A percentile compares a stretch with the other conserved stretches of the same genome.
These are phyloP conservation scores for Thripadectes ignobilis DNA, from an alignment of 2,797 vertebrate species.

Conservation along the genomic window DNA sequence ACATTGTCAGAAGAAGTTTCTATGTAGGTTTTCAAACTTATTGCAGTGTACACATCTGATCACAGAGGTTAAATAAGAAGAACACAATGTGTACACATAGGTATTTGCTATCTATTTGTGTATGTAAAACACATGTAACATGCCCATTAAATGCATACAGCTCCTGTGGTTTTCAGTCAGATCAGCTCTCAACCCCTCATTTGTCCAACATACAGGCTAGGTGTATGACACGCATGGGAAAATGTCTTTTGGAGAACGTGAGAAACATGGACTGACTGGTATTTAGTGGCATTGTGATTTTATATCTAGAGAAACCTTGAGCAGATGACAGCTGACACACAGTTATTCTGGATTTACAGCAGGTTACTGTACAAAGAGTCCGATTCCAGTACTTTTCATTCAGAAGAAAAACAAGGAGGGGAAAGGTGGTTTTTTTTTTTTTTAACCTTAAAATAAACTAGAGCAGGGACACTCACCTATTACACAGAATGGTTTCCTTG, in stretches of 20 bases:
- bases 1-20: not conserved
- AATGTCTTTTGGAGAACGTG: not conserved
- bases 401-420: not conserved
- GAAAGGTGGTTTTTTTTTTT: not conserved
- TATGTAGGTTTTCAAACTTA: not conserved
- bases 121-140: not conserved
- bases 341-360: not conserved
- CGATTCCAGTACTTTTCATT: not conserved
- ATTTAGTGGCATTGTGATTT: not conserved
- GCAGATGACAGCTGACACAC: not conserved
- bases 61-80: not conserved
- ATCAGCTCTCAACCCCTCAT: not conserved
- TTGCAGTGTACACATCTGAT: not conserved
- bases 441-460: not conserved
- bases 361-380: not conserved
- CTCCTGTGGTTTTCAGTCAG: not conserved
- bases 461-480: conserved; percentile 84
- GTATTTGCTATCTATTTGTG: not conserved
- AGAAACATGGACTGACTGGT: not conserved
- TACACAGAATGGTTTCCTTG: conserved; percentile 94
- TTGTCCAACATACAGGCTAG: not conserved
- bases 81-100: not conserved
- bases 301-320: not conserved
- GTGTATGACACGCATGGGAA: not conserved
- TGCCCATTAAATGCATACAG: not conserved